Conservation (phyloP, 2,113 vertebrate species). For the Phyllopteryx taeniolatus region DNA sequence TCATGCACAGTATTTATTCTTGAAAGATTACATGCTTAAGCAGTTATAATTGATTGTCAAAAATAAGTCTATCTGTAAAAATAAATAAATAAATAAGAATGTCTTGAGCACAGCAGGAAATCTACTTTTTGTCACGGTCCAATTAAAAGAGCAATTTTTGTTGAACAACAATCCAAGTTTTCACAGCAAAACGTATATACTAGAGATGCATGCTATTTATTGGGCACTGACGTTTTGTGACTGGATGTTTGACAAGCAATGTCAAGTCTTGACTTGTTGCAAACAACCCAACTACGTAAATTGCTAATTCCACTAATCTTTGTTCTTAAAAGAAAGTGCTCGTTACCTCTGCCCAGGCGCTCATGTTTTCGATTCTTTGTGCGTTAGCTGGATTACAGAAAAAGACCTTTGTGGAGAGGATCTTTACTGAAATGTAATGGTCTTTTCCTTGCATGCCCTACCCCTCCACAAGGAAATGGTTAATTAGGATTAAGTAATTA, state of each 20-base stretch:
- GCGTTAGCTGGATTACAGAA: not conserved
- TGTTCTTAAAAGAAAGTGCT: conserved; percentile 15
- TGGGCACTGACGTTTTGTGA: conserved; percentile 31
- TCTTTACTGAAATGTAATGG: not conserved
- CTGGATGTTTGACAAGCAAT: conserved; percentile 44
- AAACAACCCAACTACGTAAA: conserved; percentile 35
- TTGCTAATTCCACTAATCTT: conserved; percentile 55
- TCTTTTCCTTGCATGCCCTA: not conserved
- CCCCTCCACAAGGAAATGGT: not conserved
- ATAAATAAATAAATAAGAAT: not conserved
- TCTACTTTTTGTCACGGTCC: not conserved
- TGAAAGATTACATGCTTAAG: not conserved
- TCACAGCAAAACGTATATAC: too few relatives aligned
- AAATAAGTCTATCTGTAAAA: not conserved
- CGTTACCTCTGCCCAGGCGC: not conserved
- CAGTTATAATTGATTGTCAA: not conserved
- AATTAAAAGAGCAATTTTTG: not conserved
- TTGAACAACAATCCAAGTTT: not conserved
- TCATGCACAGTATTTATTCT: not conserved
- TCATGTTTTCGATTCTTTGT: not conserved
- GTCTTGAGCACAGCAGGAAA: not conserved
- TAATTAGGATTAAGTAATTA: not conserved
- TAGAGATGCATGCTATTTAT: conserved; percentile 13
- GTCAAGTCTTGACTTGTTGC: conserved; percentile 30
- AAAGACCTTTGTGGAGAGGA: not conserved